These are phyloP conservation scores for Emydocephalus ijimae DNA, from an alignment of 2,113 vertebrate species.

Conservation along the genomic window DNA sequence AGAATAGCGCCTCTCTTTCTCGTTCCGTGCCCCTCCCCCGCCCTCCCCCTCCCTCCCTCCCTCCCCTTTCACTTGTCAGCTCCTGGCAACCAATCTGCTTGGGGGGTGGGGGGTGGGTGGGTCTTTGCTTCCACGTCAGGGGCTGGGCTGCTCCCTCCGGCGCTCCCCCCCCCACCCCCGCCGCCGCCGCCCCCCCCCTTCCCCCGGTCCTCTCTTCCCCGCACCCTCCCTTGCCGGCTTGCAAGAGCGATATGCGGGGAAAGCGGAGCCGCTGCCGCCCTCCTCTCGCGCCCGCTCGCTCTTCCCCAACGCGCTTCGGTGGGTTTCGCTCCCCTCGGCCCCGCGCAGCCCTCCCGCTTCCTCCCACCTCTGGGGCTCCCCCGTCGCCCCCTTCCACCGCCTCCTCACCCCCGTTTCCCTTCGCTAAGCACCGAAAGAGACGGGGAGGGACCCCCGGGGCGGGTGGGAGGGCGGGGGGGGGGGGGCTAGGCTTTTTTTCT, in stretches of 20 bases:
- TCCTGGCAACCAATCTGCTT: conserved; percentile 23
- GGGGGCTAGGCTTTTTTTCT: too few species aligned
- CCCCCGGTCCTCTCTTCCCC: too few species aligned
- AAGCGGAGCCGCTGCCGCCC: not conserved
- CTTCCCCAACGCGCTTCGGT: not conserved
- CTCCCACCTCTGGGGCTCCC: not conserved
- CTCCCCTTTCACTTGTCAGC: not conserved
- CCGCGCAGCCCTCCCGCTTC: not conserved
- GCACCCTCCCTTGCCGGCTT: not conserved
- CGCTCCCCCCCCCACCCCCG: too few species aligned
- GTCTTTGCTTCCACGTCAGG: not conserved
- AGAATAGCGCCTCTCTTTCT: conserved; percentile 8
- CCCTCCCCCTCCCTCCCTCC: not conserved
- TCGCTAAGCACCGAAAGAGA: too few species aligned
- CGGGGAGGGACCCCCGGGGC: not conserved
- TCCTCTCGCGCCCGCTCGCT: not conserved
- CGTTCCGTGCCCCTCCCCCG: not conserved
- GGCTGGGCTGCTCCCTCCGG: not conserved
- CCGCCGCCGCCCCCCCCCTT: not conserved
- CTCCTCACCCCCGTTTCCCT: not conserved
- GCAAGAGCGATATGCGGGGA: not conserved
- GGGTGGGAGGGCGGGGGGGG: too few species aligned
- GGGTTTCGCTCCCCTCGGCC: not conserved
- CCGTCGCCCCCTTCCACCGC: not conserved
- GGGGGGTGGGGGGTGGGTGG: not conserved